Percentiles rank a stretch among this genome's conserved stretches.
Evolutionary conservation across 2,113 vertebrate genomes (phyloP).

Genomic region (Globicephala melas): DNA sequence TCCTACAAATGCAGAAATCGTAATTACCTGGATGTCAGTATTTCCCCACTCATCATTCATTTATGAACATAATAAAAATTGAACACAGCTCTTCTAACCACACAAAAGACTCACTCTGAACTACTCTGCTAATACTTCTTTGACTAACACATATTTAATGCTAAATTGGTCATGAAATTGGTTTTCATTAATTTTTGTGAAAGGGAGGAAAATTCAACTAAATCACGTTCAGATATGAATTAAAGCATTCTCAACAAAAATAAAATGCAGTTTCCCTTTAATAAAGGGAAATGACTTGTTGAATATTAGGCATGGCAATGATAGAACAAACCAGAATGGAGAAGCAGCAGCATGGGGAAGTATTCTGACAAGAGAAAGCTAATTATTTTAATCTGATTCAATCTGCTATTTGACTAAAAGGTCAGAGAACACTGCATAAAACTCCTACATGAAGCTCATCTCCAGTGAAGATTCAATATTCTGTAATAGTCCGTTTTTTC

Average conservation of each 20-base stretch:
- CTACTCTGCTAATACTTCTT: neutral
- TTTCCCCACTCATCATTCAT: neutral
- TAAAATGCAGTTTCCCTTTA: neutral
- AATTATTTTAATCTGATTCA: conserved; percentile 48
- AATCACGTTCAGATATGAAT: neutral
- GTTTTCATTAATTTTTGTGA: conserved; percentile 11
- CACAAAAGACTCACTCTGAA: neutral
- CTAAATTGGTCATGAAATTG: neutral
- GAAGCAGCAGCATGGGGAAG: neutral
- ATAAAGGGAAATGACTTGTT: neutral
- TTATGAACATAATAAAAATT: neutral
- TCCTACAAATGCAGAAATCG: neutral
- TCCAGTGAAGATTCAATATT: neutral
- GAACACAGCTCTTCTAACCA: neutral
- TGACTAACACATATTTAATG: conserved; percentile 13
- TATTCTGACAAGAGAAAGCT: conserved; percentile 15
- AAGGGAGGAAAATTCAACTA: neutral
- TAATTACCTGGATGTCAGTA: neutral
- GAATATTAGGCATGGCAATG: neutral
- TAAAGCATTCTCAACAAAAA: neutral
- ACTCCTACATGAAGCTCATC: neutral
- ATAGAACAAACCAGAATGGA: neutral
- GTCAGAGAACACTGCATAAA: neutral
- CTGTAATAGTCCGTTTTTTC: neutral
- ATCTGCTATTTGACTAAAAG: neutral